phyloP scores from a whole-genome alignment of 2,797 vertebrate species.

The Brachymystax lenok region DNA sequence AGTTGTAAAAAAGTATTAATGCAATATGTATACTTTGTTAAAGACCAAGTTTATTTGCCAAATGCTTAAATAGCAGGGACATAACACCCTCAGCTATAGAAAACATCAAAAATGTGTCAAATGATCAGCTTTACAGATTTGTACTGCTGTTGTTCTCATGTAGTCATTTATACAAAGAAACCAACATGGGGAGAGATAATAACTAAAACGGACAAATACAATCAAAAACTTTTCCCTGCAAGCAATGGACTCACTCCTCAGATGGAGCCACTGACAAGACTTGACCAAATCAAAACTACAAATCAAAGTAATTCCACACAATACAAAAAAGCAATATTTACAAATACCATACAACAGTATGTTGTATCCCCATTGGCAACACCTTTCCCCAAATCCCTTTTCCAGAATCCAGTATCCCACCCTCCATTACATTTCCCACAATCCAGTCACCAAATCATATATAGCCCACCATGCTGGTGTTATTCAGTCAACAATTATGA shows the following conservation, averaged over 20 bases:
- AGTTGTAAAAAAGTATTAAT: not conserved
- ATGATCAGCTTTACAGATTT: conserved; percentile 83
- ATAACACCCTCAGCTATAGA: conserved; percentile 84
- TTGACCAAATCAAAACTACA: conserved; percentile 68
- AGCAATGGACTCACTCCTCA: conserved; percentile 61
- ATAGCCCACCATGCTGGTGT: conserved; percentile 66
- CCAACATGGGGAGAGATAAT: conserved; percentile 70
- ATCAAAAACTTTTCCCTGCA: conserved; percentile 62
- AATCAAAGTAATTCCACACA: conserved; percentile 77
- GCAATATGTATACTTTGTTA: conserved; percentile 33
- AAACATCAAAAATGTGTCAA: conserved; percentile 83
- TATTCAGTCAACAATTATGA: conserved; percentile 51
- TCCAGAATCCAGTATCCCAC: conserved; percentile 48
- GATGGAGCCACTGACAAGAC: conserved; percentile 63
- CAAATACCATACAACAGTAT: conserved; percentile 78
- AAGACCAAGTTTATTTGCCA: conserved; percentile 81
- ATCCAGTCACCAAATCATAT: conserved; percentile 46
- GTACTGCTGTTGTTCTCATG: conserved; percentile 76
- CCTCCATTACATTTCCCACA: conserved; percentile 26
- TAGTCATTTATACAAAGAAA: conserved; percentile 78
- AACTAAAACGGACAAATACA: conserved; percentile 73
- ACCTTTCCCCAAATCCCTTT: conserved; percentile 54
- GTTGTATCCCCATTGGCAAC: conserved; percentile 55
- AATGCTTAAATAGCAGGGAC: conserved; percentile 84
- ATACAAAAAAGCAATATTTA: conserved; percentile 81